Conservation (phyloP, 2,113 vertebrate genomes). For the Talpa occidentalis region DNA sequence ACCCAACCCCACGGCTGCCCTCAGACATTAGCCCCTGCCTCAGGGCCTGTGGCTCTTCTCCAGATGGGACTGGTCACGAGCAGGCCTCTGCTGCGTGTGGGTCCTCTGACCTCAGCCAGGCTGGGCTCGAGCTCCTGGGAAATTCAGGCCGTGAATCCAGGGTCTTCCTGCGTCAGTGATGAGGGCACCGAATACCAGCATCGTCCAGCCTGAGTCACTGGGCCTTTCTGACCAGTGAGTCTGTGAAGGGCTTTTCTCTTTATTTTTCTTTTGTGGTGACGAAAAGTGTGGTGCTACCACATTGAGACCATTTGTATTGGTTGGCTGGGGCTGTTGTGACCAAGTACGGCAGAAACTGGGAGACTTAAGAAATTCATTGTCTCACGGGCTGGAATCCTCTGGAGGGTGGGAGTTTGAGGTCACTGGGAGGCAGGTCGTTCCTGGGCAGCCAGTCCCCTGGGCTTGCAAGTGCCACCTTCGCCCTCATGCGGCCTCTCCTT, state of each 20-base stretch:
- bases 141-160: neutral
- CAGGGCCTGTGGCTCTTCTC: neutral
- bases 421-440: too few species aligned
- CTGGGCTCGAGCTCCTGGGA: neutral
- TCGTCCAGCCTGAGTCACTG: neutral
- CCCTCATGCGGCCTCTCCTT: accelerated
- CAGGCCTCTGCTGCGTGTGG: neutral
- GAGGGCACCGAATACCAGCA: neutral
- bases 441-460: neutral
- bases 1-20: neutral
- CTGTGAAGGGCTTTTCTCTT: neutral
- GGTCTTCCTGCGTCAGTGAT: neutral
- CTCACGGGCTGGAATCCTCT: neutral
- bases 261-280: neutral
- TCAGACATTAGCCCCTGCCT: neutral
- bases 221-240: constrained; percentile 5
- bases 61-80: neutral
- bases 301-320: neutral
- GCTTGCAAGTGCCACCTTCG: neutral
- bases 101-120: neutral
- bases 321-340: neutral
- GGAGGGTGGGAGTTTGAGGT: neutral
- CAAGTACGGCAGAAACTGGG: neutral
- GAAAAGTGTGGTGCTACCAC: neutral
- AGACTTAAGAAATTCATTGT: neutral